Evolutionary conservation across 2,888 invertebrate species (phyloP), one percentile per base, ranked within the genome.

Genomic region (Temnothorax rugatulus): DNA sequence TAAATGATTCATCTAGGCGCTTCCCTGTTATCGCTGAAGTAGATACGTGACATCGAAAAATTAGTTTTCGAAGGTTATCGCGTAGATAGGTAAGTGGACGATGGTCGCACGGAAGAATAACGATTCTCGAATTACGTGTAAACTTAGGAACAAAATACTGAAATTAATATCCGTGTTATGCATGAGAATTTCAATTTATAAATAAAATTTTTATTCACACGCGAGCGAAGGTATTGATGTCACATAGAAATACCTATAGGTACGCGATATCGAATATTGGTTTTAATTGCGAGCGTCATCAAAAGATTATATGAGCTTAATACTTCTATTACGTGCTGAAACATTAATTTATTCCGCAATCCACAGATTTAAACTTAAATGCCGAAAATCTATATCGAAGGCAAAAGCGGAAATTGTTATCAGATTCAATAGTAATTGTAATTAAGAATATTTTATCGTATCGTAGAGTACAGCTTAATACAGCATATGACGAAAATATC

Each of bases 271-370:
- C 41, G 25, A 68, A 54, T 54, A 50, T 75, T 68, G 13, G 0
- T 41, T 34, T 41, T 68, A 54, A 68, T 54, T 64, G 13, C 15
- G 41, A n/a, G 38, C 29, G 9, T 54, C 21, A 77, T 44, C 41
- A 29, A 15, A 54, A 68, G 68, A 68, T 68, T 68, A 77, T 76
- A 25, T 41, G 66, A 76, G 50, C 4, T 77, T 77, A 68, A 54
- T 68, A 29, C 29, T 68, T 77, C 41, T 25, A 41, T 77, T 54
- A 68, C 4, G 4, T 29, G 5, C 5, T 41, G 29, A 15, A 54
- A 41, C 4, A 68, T 68, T 54, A 68, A 77, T 68, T 77, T 66
- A 76, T 41, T 66, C 41, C 54, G 15, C 64, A 68, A 69, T 44
- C 29, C 29, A 41, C n/a, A 41, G 41, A 77, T 68, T 68, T 68